A percentile compares a stretch with the other conserved stretches of the same genome.
Evolutionary conservation across 2,888 invertebrate genomes (phyloP).

Genomic region (Bembecia ichneumoniformis): DNA sequence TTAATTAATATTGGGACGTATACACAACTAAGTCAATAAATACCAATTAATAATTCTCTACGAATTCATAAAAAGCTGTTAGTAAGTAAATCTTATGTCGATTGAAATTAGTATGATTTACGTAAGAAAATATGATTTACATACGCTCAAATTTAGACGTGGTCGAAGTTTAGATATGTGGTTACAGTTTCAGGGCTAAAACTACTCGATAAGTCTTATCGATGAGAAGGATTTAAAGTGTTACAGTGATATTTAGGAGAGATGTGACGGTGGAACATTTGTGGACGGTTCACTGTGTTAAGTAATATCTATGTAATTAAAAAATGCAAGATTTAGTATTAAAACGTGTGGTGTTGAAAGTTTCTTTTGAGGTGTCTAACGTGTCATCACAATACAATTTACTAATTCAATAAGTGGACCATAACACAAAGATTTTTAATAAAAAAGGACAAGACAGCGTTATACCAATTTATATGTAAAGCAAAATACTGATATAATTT

Average conservation of each 20-base stretch:
- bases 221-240: too few species aligned
- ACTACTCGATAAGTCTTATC: too few species aligned
- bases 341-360: conserved; percentile 2
- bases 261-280: too few species aligned
- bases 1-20: neutral
- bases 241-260: too few species aligned
- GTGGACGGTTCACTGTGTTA: too few species aligned
- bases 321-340: neutral
- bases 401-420: conserved; percentile 20
- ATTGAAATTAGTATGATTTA: too few species aligned
- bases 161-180: too few species aligned
- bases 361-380: conserved; percentile 25
- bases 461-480: conserved; percentile 31
- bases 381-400: conserved; percentile 21
- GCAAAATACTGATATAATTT: conserved; percentile 41
- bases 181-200: too few species aligned
- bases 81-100: too few species aligned
- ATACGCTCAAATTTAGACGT: too few species aligned
- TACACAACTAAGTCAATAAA: neutral
- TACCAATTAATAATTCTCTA: neutral
- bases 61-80: neutral
- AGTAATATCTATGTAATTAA: too few species aligned
- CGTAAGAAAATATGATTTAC: too few species aligned
- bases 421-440: conserved; percentile 22
- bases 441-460: conserved; percentile 29